A percentile compares a stretch with the other conserved stretches of the same genome.
phyloP scores from a whole-genome alignment of 2,888 invertebrate species.

The Cosmopolites sordidus region DNA sequence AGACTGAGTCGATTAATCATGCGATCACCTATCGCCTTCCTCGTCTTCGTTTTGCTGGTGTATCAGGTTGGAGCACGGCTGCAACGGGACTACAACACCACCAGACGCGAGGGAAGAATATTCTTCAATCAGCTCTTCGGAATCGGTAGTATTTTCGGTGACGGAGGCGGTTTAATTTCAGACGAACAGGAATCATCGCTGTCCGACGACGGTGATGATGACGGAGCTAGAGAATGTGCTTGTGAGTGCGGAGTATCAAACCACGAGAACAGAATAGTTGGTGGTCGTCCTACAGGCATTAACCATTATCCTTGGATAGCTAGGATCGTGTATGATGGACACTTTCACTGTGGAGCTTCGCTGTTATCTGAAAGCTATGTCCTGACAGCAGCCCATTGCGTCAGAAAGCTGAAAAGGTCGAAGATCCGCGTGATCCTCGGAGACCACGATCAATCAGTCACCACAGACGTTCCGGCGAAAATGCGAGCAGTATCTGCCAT shows the following conservation, averaged over 20 bases:
- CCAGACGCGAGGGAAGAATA: conserved; percentile 17
- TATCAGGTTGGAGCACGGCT: no score
- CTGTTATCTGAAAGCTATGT: conserved; percentile 79
- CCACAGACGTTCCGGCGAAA: conserved; percentile 71
- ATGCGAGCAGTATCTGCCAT: conserved; percentile 77
- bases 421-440: conserved; percentile 80
- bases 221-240: conserved; percentile 20
- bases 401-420: conserved; percentile 72
- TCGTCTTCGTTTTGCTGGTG: no score
- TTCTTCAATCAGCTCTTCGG: conserved; percentile 23
- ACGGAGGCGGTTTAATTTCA: background rate
- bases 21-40: no score
- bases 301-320: conserved; percentile 88
- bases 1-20: no score
- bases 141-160: conserved; percentile 11
- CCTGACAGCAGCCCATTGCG: conserved; percentile 83
- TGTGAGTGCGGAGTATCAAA: conserved; percentile 71
- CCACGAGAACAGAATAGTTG: conserved; percentile 83
- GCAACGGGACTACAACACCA: conserved; percentile 9
- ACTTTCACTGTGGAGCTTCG: conserved; percentile 85
- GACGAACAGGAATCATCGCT: conserved; percentile 2
- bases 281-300: conserved; percentile 74
- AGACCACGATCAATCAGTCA: conserved; percentile 78
- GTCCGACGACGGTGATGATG: conserved; percentile 14
- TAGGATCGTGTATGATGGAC: conserved; percentile 79